Conservation (phyloP, 2,113 vertebrate genomes). For the Gadus macrocephalus region DNA sequence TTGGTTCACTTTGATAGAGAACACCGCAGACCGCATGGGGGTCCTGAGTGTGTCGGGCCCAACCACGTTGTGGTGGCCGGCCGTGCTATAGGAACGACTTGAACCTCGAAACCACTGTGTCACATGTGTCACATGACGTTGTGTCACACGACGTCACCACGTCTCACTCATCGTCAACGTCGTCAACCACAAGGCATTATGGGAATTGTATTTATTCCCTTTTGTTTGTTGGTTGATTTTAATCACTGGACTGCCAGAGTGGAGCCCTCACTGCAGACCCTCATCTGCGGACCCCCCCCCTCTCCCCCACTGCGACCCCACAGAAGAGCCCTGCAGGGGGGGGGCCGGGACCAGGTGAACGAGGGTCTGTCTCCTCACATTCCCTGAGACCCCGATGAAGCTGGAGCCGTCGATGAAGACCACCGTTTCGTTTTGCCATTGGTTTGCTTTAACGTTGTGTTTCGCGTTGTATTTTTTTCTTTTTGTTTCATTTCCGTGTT, state of each 20-base stretch:
- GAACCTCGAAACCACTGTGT: slow-evolving; percentile 32
- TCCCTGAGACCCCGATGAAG: too few relatives aligned
- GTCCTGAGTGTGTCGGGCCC: slow-evolving; percentile 25
- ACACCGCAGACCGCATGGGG: slow-evolving; percentile 44
- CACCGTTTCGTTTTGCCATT: neutral
- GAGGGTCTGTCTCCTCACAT: neutral
- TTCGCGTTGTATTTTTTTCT: neutral
- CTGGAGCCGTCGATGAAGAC: neutral
- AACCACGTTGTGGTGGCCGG: slow-evolving; percentile 1
- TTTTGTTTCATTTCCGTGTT: slow-evolving; percentile 2
- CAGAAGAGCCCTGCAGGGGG: too few relatives aligned
- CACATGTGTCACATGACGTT: slow-evolving; percentile 1
- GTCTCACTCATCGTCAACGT: neutral
- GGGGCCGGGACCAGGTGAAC: neutral
- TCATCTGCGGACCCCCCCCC: too few relatives aligned
- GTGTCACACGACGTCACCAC: slow-evolving; percentile 18
- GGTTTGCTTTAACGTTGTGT: slow-evolving; percentile 7
- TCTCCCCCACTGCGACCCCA: too few relatives aligned
- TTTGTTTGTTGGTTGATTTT: slow-evolving; percentile 8
- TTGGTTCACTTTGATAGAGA: slow-evolving; percentile 26
- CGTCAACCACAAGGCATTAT: slow-evolving; percentile 5
- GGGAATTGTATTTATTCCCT: neutral
- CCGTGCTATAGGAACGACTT: neutral
- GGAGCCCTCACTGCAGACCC: too few relatives aligned
- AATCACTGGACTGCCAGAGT: too few relatives aligned